Evolutionary conservation across 2,113 vertebrate genomes (phyloP).

Genomic region (Chitala chitala): DNA sequence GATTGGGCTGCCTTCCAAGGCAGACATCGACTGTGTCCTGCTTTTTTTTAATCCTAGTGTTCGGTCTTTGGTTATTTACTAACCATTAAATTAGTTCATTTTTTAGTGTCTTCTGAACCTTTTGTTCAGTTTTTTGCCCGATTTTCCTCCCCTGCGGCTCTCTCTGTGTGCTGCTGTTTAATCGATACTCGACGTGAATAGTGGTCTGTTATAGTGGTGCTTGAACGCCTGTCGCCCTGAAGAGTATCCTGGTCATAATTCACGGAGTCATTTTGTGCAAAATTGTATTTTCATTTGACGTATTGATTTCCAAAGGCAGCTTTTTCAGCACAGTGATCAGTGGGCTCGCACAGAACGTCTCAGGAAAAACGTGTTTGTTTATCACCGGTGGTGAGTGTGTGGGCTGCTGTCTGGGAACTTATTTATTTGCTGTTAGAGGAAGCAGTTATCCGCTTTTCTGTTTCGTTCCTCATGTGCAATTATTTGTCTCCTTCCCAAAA

Average conservation of each 20-base stretch:
- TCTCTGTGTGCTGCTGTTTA: background rate
- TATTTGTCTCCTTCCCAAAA: conserved; percentile 55
- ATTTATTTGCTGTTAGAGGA: conserved; percentile 21
- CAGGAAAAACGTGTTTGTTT: background rate
- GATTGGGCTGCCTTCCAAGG: background rate
- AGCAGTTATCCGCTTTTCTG: conserved; percentile 42
- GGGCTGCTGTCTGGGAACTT: background rate
- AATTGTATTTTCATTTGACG: conserved; percentile 16
- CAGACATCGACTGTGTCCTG: background rate
- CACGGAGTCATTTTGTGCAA: conserved; percentile 5
- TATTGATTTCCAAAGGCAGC: conserved; percentile 7
- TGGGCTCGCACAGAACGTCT: background rate
- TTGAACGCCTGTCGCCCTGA: background rate
- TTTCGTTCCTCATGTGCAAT: conserved; percentile 47
- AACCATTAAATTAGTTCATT: background rate
- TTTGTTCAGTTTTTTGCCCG: background rate
- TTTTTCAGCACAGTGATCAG: background rate
- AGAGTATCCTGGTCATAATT: background rate
- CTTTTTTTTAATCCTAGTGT: background rate
- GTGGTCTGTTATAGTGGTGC: conserved; percentile 1
- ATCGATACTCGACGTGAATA: conserved; percentile 3
- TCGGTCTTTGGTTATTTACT: background rate
- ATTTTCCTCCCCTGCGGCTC: background rate
- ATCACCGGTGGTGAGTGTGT: background rate
- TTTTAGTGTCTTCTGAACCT: background rate